Evolutionary conservation across 2,797 vertebrate genomes (phyloP), one percentile per base, ranked within the genome.

Genomic region (Oreonectes daqikongensis): DNA sequence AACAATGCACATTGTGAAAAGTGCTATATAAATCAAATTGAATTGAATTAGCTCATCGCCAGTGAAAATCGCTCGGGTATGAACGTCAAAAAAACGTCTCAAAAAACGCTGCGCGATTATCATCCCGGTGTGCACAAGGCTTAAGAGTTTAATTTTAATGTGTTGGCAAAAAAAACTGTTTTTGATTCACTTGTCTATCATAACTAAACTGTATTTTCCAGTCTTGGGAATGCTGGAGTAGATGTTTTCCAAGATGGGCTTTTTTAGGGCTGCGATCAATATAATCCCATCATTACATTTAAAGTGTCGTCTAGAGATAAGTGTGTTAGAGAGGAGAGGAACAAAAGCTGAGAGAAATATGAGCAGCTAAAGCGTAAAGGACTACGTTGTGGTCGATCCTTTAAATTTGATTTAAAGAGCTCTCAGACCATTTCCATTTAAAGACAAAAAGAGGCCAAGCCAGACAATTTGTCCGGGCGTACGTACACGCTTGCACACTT

Each of bases 381-480:
- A 72, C 8, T 17, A 48, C 48, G 72, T 71, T 32, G 69, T 0
- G 20, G 53, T 42, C 40, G 68, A 81, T 50, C 68, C 55, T 18
- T 50, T 67, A 67, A 67, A 46, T 67, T 57, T 75, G 50, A 67
- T 68, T 46, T 40, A 26, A 20, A 48, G 53, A 20, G 20, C 65
- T 50, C 32, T 18, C 59, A 32, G 66, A 38, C 42, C n/a, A 57
- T 84, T 81, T 80, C 81, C 81, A 82, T 86, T 85, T 86, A 83
- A 82, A 85, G 85, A 72, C 84, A 82, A 83, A 83, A 61, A 79
- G 64, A 65, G 26, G 15, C 15, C 30, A 69, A 74, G 65, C 76
- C 69, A 79, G 77, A 76, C 22, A 20, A 53, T 61, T 74, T 17
- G 18, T 24, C n/a, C 42, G 9, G 30, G 64, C 52, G 42, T 22